These are phyloP conservation scores for Hippopotamyrus pictus DNA, from an alignment of 2,797 vertebrate genomes.

Conservation along the genomic window DNA sequence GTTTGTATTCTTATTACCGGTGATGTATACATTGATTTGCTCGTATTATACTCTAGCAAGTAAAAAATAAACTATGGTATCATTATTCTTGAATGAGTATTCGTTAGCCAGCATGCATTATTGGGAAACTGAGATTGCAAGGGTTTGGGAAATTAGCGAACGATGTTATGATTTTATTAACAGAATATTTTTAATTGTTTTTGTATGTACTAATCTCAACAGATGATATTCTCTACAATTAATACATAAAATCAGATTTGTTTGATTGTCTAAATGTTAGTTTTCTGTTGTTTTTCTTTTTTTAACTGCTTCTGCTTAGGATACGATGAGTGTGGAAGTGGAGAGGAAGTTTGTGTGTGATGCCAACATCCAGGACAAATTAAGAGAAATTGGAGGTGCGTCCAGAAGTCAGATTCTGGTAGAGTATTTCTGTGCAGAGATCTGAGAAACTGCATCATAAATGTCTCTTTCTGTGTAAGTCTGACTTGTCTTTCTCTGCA, in stretches of 20 bases:
- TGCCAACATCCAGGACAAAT: constrained; percentile 48
- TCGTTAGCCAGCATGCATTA: not conserved
- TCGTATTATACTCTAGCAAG: not conserved
- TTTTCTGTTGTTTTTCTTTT: not conserved
- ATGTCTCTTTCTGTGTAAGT: not conserved
- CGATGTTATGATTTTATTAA: not conserved
- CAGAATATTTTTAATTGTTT: not conserved
- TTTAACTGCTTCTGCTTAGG: constrained; percentile 43
- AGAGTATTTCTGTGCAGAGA: not conserved
- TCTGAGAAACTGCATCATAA: not conserved
- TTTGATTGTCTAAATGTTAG: not conserved
- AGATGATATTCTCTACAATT: not conserved
- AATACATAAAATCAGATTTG: not conserved
- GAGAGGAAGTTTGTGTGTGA: constrained; percentile 67
- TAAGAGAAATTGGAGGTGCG: constrained; percentile 60
- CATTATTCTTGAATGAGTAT: not conserved
- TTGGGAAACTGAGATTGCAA: not conserved
- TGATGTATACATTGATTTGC: not conserved
- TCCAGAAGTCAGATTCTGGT: constrained; percentile 13
- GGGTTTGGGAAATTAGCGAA: not conserved
- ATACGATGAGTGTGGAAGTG: constrained; percentile 62
- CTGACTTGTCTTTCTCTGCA: constrained; percentile 21
- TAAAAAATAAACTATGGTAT: not conserved
- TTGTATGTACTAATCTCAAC: not conserved
- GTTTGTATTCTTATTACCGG: not conserved